Percentiles rank a stretch among this genome's conserved stretches.
These are phyloP conservation scores for Erethizon dorsatum DNA, from an alignment of 2,797 vertebrate species.

Conservation along the genomic window DNA sequence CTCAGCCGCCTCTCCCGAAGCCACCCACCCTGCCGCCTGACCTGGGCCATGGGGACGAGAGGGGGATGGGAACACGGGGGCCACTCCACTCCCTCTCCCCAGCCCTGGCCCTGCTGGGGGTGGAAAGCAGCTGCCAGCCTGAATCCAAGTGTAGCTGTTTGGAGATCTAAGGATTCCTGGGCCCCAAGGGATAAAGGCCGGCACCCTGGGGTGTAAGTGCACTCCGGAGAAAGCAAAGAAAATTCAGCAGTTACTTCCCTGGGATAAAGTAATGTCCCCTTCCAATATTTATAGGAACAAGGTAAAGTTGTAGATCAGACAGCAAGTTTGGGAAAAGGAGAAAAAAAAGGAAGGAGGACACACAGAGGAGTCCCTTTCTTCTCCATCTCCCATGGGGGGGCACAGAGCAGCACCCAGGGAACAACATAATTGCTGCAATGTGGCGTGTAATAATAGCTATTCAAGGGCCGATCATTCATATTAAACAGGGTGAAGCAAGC, in stretches of 20 bases:
- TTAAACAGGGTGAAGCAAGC: constrained; percentile 99
- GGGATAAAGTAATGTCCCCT: background rate
- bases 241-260: constrained; percentile 39
- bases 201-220: constrained; percentile 5
- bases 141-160: constrained; percentile 69
- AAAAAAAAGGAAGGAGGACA: background rate
- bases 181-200: constrained; percentile 78
- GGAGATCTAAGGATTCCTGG: constrained; percentile 77
- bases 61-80: background rate
- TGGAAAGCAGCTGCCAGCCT: constrained; percentile 59
- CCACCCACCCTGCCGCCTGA: background rate
- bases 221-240: constrained; percentile 60
- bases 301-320: constrained; percentile 62
- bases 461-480: constrained; percentile 99
- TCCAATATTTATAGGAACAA: background rate
- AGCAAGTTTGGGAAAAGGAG: constrained; percentile 62
- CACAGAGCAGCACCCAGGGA: constrained; percentile 94
- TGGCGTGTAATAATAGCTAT: constrained; percentile 99
- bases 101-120: constrained; percentile 13
- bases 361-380: constrained; percentile 62
- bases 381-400: constrained; percentile 12
- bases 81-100: background rate
- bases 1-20: background rate
- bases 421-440: constrained; percentile 99
- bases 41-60: background rate